Conservation (phyloP, 1,140 invertebrate species). For the Agrypnia vestita region DNA sequence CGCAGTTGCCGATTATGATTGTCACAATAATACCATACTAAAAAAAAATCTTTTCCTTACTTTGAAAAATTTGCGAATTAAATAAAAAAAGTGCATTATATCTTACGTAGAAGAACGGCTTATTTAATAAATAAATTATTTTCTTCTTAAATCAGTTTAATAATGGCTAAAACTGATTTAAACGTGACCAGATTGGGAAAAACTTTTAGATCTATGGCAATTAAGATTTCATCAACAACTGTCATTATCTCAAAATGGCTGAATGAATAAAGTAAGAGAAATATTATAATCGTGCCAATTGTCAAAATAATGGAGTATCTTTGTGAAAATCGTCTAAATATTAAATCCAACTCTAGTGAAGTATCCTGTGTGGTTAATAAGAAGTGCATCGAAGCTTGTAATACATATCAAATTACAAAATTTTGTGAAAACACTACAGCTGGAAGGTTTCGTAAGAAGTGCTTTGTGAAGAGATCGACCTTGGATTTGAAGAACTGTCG, state of each 20-base stretch:
- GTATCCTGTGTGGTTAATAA: conserved; percentile 6
- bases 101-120: no score
- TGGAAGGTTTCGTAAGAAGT: conserved; percentile 52
- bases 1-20: neutral
- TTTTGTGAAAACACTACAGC: conserved; percentile 37
- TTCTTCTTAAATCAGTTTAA: no score
- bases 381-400: neutral
- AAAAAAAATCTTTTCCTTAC: neutral
- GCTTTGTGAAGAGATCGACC: conserved; percentile 36
- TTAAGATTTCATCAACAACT: conserved; percentile 4
- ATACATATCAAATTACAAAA: conserved; percentile 10
- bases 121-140: no score
- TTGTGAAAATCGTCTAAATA: conserved; percentile 39
- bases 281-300: conserved; percentile 45
- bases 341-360: conserved; percentile 9
- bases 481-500: conserved; percentile 43
- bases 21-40: conserved; percentile 9
- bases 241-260: conserved; percentile 51
- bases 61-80: neutral
- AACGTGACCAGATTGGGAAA: neutral
- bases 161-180: neutral
- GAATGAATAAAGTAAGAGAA: conserved; percentile 34
- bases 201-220: conserved; percentile 11
- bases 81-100: no score
- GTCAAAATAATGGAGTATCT: conserved; percentile 54